Conservation (phyloP, 2,888 invertebrate species). For the Piscicola geometra region DNA sequence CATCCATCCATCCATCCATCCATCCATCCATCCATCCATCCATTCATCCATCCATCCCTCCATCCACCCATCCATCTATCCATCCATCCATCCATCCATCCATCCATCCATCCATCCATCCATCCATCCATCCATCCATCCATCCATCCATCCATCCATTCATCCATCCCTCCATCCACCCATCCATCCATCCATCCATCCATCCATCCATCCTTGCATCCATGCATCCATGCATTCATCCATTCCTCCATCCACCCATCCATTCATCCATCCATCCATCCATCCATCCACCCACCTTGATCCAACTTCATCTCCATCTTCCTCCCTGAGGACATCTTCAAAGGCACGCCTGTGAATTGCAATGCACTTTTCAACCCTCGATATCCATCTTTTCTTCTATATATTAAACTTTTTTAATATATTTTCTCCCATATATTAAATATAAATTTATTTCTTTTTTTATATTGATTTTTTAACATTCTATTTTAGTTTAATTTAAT, state of each 20-base stretch:
- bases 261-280: not conserved
- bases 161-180: not conserved
- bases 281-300: conserved; percentile 17
- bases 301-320: conserved; percentile 30
- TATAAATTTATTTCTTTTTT: too few species aligned
- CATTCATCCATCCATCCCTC: not conserved
- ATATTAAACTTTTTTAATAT: too few species aligned
- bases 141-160: not conserved
- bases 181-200: conserved; percentile 4
- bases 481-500: too few species aligned
- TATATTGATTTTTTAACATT: too few species aligned
- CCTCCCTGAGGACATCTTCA: conserved; percentile 15
- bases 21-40: too few species aligned
- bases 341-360: not conserved
- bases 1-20: conserved; percentile 3
- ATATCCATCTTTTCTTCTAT: too few species aligned
- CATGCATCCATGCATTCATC: not conserved
- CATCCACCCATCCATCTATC: conserved; percentile 8
- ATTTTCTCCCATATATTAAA: too few species aligned
- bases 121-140: not conserved
- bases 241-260: not conserved
- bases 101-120: too few species aligned
- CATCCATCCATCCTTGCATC: not conserved
- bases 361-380: not conserved
- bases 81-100: not conserved